Conservation (phyloP, 2,888 invertebrate genomes). For the Ctenicera cuprea region DNA sequence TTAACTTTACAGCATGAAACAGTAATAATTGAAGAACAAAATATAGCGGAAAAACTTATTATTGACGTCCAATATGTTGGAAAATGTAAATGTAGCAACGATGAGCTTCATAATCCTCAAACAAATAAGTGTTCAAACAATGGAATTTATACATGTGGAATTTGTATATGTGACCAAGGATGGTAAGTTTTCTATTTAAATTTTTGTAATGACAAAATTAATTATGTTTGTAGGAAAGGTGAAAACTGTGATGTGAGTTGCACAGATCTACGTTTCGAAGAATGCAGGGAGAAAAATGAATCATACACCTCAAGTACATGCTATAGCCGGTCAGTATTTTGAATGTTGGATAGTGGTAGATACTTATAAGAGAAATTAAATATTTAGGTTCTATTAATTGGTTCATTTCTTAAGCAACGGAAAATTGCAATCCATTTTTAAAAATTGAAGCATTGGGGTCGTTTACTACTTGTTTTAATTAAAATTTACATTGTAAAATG, state of each 20-base stretch:
- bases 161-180: constrained; percentile 58
- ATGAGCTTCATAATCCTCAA: constrained; percentile 78
- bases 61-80: constrained; percentile 79
- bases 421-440: background rate
- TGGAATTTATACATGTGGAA: constrained; percentile 74
- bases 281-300: constrained; percentile 58
- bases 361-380: no score
- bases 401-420: no score
- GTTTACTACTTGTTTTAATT: no score
- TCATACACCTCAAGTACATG: constrained; percentile 61
- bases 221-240: constrained; percentile 73
- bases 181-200: constrained; percentile 54
- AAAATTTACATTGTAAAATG: no score
- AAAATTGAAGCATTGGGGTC: no score
- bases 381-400: no score
- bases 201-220: no score
- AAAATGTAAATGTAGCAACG: constrained; percentile 76
- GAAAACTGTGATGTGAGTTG: constrained; percentile 74
- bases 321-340: constrained; percentile 55
- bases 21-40: constrained; percentile 84
- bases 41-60: constrained; percentile 81
- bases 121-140: constrained; percentile 69
- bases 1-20: constrained; percentile 68
- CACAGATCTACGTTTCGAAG: constrained; percentile 68
- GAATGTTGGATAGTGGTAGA: no score